These are phyloP conservation scores for Cotesia chilonis DNA, from an alignment of 1,140 invertebrate species.

Conservation along the genomic window DNA sequence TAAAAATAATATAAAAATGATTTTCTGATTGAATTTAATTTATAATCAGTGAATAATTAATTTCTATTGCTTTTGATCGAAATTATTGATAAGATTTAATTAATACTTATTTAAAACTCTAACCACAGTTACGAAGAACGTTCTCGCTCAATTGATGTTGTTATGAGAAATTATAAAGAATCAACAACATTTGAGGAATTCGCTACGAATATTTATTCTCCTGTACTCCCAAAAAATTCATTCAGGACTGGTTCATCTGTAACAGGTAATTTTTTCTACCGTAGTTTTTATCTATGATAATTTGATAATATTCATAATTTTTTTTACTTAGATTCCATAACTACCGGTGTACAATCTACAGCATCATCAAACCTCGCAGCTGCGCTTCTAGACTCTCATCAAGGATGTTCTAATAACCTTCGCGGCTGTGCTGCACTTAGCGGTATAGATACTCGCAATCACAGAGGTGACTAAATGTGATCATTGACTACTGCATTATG, in stretches of 20 bases:
- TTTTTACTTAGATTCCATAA: conserved; percentile 58
- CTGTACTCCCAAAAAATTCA: conserved; percentile 70
- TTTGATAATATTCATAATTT: conserved; percentile 32
- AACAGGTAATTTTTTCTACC: conserved; percentile 51
- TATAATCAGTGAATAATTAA: no score
- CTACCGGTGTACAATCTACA: conserved; percentile 58
- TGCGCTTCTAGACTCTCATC: conserved; percentile 67
- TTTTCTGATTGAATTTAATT: no score
- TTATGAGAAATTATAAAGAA: conserved; percentile 89
- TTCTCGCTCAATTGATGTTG: conserved; percentile 83
- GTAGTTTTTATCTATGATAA: conserved; percentile 26
- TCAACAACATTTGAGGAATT: conserved; percentile 93
- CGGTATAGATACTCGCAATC: conserved; percentile 58
- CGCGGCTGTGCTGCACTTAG: conserved; percentile 56
- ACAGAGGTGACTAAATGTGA: conserved; percentile 62
- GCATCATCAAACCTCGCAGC: conserved; percentile 66
- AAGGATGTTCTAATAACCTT: conserved; percentile 53
- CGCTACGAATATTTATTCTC: conserved; percentile 84
- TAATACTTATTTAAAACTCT: conserved; percentile 38
- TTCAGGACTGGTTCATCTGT: conserved; percentile 63
- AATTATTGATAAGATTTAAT: neutral
- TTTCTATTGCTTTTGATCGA: no score
- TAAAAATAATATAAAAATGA: no score
- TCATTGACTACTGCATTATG: conserved; percentile 52
- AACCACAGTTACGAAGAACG: conserved; percentile 87